A percentile compares a stretch with the other conserved stretches of the same genome.
Conservation (phyloP, 1,140 invertebrate genomes). For the Rhyacophila brunnea region DNA sequence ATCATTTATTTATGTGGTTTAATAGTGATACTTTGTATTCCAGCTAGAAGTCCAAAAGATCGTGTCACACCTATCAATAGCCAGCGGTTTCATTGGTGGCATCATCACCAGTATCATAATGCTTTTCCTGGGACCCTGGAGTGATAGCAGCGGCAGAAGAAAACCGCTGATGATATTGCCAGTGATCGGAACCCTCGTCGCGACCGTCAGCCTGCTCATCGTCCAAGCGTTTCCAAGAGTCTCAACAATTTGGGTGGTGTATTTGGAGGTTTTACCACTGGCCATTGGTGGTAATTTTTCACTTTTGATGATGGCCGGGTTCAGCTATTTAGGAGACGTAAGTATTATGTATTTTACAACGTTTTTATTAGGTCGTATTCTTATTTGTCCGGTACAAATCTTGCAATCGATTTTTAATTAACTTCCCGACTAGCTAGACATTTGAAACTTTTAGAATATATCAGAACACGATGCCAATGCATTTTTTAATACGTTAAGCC, state of each 20-base stretch:
- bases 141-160: constrained; percentile 49
- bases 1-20: no score
- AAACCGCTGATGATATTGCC: constrained; percentile 50
- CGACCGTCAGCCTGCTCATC: constrained; percentile 43
- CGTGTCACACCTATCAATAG: constrained; percentile 45
- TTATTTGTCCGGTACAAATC: no score
- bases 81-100: constrained; percentile 46
- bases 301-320: constrained; percentile 21
- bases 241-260: constrained; percentile 43
- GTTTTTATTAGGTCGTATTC: no score
- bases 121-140: constrained; percentile 51
- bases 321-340: constrained; percentile 30
- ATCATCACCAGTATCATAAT: constrained; percentile 45
- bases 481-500: no score
- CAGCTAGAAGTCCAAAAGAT: constrained; percentile 48
- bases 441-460: no score
- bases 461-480: no score
- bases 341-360: no score
- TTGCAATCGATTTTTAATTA: no score
- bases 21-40: no score
- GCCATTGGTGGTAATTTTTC: constrained; percentile 50
- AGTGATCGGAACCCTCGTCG: constrained; percentile 46
- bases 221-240: constrained; percentile 47
- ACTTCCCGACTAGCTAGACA: no score
- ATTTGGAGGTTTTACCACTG: constrained; percentile 47